phyloP scores from a whole-genome alignment of 2,888 invertebrate species.

The Sepioteuthis lessoniana region DNA sequence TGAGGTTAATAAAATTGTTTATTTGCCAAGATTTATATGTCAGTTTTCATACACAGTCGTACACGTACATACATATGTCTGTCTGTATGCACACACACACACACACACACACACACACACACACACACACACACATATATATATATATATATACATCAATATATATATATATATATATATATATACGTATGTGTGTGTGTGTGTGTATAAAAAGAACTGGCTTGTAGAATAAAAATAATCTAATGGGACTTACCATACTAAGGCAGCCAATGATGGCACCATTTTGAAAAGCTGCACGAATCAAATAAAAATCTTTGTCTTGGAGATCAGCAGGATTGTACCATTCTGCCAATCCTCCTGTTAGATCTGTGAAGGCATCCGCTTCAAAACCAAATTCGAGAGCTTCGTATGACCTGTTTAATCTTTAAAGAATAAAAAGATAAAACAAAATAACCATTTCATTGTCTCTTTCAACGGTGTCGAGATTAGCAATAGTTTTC shows the following conservation, averaged over 20 bases:
- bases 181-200: too few species aligned
- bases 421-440: conserved; percentile 53
- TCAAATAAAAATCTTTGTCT: conserved; percentile 66
- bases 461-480: too few species aligned
- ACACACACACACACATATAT: too few species aligned
- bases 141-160: too few species aligned
- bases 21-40: too few species aligned
- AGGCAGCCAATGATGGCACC: conserved; percentile 69
- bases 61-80: too few species aligned
- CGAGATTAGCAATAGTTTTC: too few species aligned
- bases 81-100: too few species aligned
- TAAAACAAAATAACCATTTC: background rate
- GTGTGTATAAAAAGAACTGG: background rate
- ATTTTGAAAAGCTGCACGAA: conserved; percentile 65
- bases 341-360: conserved; percentile 68
- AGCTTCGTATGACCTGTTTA: conserved; percentile 66
- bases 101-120: too few species aligned
- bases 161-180: too few species aligned
- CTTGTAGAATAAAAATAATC: background rate
- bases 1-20: too few species aligned
- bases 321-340: conserved; percentile 65
- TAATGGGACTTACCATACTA: conserved; percentile 59
- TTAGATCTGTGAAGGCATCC: conserved; percentile 67
- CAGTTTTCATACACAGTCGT: too few species aligned
- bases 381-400: conserved; percentile 68